A percentile compares a stretch with the other conserved stretches of the same genome.
These are phyloP conservation scores for Eupithecia exiguata DNA, from an alignment of 2,888 invertebrate species.

Conservation along the genomic window DNA sequence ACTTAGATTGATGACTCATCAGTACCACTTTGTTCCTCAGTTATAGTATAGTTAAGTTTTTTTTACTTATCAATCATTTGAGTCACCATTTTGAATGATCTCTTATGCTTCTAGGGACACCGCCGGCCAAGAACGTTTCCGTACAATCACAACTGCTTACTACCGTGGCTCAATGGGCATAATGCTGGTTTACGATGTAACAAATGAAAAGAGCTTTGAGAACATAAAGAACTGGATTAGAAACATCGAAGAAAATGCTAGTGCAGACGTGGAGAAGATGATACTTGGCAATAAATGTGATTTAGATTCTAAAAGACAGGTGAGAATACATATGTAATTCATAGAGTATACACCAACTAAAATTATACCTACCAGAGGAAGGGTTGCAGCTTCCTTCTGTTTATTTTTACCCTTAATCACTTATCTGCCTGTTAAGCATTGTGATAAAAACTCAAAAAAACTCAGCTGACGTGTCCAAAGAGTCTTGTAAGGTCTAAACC, in stretches of 20 bases:
- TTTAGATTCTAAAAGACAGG: slow-evolving; percentile 96
- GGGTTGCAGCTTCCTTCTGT: not conserved
- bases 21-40: slow-evolving; percentile 2
- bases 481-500: too few relatives aligned
- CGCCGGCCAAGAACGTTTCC: slow-evolving; percentile 99
- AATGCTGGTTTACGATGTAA: slow-evolving; percentile 99
- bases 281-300: slow-evolving; percentile 99
- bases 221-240: slow-evolving; percentile 99
- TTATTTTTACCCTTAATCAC: not conserved
- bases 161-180: slow-evolving; percentile 99
- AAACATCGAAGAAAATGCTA: slow-evolving; percentile 99
- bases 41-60: not conserved
- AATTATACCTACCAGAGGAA: not conserved
- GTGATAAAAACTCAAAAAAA: too few relatives aligned
- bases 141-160: slow-evolving; percentile 99
- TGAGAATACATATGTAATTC: slow-evolving; percentile 52
- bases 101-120: slow-evolving; percentile 91
- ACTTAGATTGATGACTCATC: slow-evolving; percentile 26
- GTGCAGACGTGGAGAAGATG: slow-evolving; percentile 99
- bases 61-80: slow-evolving; percentile 7
- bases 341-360: not conserved
- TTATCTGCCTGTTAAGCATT: not conserved
- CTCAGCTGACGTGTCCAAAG: too few relatives aligned
- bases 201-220: slow-evolving; percentile 99
- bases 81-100: slow-evolving; percentile 2